Evolutionary conservation across 1,140 invertebrate genomes (phyloP), one percentile per base, ranked within the genome.

Genomic region (Drosophila sp.): DNA sequence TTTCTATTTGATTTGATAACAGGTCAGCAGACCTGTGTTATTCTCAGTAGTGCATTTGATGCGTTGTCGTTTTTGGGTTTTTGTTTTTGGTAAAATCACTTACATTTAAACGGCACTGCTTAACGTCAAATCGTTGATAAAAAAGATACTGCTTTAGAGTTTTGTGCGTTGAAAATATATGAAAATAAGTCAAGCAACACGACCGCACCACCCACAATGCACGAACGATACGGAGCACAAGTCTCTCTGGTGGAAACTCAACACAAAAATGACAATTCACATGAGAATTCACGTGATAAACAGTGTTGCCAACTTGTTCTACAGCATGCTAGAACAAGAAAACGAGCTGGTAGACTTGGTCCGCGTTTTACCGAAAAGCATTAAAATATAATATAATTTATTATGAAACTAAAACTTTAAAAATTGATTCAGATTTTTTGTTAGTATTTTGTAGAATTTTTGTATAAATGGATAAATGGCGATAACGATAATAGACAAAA

Each of bases 161-260:
- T 76, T 76, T 78, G 81, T 78, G 77, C 69, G 75, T 73, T 80
- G 13, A 54, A 45, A 54, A 58, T 80, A 41, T 54, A 46, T 72
- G 69, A 63, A 63, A 59, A 79, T 80, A 89, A 83, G 54, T 75
- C 36, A 76, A 76, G 70, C 83, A 76, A 76, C 73, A 59, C 78
- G 59, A 83, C 83, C 80, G 82, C 83, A 77, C 83, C 84, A 89
- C 83, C 84, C 82, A 84, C 82, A 76, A 79, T 75, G 53, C 66
- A 66, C 69, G 62, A 53, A 76, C 76, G 46, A 38, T 65, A 70
- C 72, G 54, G 48, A 70, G 72, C 74, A 62, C 66, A 74, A 78
- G 59, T 76, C 46, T 76, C 46, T 80, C 67, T 80, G 77, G 58
- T 78, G 72, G 71, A 82, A 80, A 76, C 72, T 78, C 65, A 65